Conservation (phyloP, 2,888 invertebrate species). For the Drosophila vallismaia region DNA sequence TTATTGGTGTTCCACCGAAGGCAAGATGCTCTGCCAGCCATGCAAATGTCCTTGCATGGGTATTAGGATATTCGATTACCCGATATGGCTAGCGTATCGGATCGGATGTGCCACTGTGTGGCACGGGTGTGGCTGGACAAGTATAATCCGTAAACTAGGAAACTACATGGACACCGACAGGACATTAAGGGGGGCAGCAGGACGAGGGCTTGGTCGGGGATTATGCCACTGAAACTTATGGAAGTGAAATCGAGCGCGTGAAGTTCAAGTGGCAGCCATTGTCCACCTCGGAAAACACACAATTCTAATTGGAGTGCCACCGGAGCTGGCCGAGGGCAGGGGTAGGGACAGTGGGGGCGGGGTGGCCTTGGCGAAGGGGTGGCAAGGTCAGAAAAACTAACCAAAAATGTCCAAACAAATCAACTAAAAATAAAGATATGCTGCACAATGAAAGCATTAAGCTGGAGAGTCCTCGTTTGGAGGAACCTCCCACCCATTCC, state of each 20-base stretch:
- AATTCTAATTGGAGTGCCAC: conserved; percentile 58
- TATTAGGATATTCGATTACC: neutral
- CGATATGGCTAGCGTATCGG: conserved; percentile 11
- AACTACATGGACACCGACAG: conserved; percentile 18
- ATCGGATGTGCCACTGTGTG: conserved; percentile 4
- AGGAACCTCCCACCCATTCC: neutral
- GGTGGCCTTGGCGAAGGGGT: too few species aligned
- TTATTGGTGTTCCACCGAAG: conserved; percentile 1
- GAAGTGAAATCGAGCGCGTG: conserved; percentile 72
- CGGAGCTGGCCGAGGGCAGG: neutral
- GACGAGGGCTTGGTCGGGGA: conserved; percentile 44
- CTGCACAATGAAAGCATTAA: conserved; percentile 65
- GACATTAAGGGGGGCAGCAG: conserved; percentile 7
- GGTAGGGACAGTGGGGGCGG: too few species aligned
- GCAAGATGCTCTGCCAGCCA: conserved; percentile 10
- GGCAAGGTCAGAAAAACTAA: too few species aligned
- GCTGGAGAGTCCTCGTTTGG: conserved; percentile 31
- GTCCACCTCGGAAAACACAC: conserved; percentile 50
- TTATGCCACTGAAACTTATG: conserved; percentile 59
- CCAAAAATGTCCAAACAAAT: conserved; percentile 61
- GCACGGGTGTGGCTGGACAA: conserved; percentile 20
- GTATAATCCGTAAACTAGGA: conserved; percentile 42
- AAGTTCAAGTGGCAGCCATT: conserved; percentile 66
- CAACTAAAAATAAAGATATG: conserved; percentile 59
- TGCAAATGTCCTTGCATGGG: neutral